Percentiles rank a stretch among this genome's conserved stretches.
Evolutionary conservation across 53 echinoderm and acorn worm species (phyloP).

Genomic region (Crossaster papposus): DNA sequence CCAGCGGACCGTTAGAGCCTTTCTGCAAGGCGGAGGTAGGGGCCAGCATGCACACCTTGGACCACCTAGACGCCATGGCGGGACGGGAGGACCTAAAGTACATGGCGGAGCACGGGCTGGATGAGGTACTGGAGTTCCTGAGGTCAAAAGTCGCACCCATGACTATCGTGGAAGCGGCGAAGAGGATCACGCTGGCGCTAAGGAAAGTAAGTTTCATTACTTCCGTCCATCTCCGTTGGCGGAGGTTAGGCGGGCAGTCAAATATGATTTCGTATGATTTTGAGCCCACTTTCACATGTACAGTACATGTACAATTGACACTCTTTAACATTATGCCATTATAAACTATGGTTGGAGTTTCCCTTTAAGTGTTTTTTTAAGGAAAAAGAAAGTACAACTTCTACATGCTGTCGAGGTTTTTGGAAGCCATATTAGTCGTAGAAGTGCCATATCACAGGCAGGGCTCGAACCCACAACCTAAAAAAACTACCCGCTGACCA

Average conservation of each 20-base stretch:
- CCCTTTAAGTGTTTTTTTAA: too few relatives aligned
- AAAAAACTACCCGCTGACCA: too few relatives aligned
- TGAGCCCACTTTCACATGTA: too few relatives aligned
- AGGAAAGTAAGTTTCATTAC: constrained; percentile 52
- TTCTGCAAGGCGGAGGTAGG: constrained; percentile 74
- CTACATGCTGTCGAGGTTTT: too few relatives aligned
- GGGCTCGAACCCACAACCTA: too few relatives aligned
- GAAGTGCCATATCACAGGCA: too few relatives aligned
- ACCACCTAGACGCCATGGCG: constrained; percentile 84
- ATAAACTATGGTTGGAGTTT: too few relatives aligned
- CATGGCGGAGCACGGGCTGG: constrained; percentile 83
- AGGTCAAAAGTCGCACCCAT: constrained; percentile 41
- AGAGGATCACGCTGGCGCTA: constrained; percentile 76
- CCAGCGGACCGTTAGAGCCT: constrained; percentile 62
- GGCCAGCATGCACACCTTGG: constrained; percentile 89
- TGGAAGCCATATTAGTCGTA: too few relatives aligned
- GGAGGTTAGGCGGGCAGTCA: background rate
- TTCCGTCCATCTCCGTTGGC: background rate
- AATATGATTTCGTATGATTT: too few relatives aligned
- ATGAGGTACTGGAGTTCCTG: constrained; percentile 63
- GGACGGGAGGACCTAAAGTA: constrained; percentile 64
- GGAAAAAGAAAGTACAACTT: too few relatives aligned
- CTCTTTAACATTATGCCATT: too few relatives aligned
- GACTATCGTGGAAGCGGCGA: constrained; percentile 64
- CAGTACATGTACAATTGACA: too few relatives aligned